A percentile compares a stretch with the other conserved stretches of the same genome.
phyloP scores from a whole-genome alignment of 2,888 invertebrate genomes.

The Julus scandinavius region DNA sequence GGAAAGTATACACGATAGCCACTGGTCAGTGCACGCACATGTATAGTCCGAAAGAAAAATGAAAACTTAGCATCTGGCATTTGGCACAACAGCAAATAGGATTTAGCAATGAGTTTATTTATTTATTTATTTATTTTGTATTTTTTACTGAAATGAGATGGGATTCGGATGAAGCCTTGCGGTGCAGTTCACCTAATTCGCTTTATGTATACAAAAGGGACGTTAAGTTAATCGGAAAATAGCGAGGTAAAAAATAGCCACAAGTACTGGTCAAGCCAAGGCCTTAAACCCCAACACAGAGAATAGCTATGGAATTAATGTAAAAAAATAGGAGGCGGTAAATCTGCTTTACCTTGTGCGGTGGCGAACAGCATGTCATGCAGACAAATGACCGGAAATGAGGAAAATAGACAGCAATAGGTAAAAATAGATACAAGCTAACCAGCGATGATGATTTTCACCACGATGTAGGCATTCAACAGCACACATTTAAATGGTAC shows the following conservation, averaged over 20 bases:
- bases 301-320: too few species aligned
- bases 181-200: not conserved
- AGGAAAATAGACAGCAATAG: not conserved
- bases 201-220: conserved; percentile 1
- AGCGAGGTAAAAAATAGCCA: conserved; percentile 21
- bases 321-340: conserved; percentile 13
- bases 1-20: conserved; percentile 11
- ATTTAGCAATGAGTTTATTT: not conserved
- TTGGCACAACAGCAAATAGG: conserved; percentile 27
- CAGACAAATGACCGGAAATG: not conserved
- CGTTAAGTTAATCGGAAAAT: not conserved
- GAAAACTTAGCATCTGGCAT: conserved; percentile 17
- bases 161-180: not conserved
- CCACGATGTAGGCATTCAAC: not conserved
- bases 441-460: not conserved
- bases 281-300: too few species aligned
- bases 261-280: not conserved
- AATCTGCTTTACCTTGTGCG: not conserved
- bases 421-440: not conserved
- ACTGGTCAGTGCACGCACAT: conserved; percentile 21
- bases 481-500: not conserved
- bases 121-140: too few species aligned
- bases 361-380: not conserved
- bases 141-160: too few species aligned
- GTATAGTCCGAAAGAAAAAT: conserved; percentile 13